Conservation (phyloP, 1,140 invertebrate genomes). For the Euschistus heros region DNA sequence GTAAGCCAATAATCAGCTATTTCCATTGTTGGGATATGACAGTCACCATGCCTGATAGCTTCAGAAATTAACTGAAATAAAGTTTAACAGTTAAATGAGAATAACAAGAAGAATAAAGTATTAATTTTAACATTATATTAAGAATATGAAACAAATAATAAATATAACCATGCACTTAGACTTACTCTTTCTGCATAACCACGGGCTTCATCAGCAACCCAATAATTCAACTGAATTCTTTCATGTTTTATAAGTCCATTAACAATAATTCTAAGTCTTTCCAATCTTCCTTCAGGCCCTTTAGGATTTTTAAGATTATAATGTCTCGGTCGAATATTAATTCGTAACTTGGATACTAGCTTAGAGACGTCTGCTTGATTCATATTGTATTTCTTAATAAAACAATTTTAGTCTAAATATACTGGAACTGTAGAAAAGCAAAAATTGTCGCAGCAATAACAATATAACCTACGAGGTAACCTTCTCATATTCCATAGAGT, state of each 20-base stretch:
- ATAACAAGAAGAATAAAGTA: neutral
- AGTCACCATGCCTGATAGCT: slow-evolving; percentile 75
- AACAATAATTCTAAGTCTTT: slow-evolving; percentile 66
- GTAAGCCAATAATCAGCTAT: slow-evolving; percentile 77
- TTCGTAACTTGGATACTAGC: slow-evolving; percentile 30
- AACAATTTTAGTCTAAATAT: no score
- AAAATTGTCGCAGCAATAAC: no score
- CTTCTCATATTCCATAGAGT: no score
- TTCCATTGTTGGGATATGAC: slow-evolving; percentile 76
- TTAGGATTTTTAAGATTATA: slow-evolving; percentile 47
- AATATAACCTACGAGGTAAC: no score
- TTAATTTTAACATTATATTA: neutral
- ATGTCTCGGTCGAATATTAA: slow-evolving; percentile 26
- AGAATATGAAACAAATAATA: neutral
- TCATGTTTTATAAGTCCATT: slow-evolving; percentile 80
- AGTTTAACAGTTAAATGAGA: neutral
- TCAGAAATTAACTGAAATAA: slow-evolving; percentile 70
- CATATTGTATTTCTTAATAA: slow-evolving; percentile 20
- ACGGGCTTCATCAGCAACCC: slow-evolving; percentile 68
- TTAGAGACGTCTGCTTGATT: slow-evolving; percentile 32
- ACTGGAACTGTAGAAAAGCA: no score
- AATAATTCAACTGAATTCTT: slow-evolving; percentile 69
- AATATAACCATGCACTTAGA: slow-evolving; percentile 20
- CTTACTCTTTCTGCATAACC: slow-evolving; percentile 76
- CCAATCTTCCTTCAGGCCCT: slow-evolving; percentile 63